Base-by-base conservation (phyloP, 2,888 invertebrate genomes). In the Pemphredon lugubris region DNA sequence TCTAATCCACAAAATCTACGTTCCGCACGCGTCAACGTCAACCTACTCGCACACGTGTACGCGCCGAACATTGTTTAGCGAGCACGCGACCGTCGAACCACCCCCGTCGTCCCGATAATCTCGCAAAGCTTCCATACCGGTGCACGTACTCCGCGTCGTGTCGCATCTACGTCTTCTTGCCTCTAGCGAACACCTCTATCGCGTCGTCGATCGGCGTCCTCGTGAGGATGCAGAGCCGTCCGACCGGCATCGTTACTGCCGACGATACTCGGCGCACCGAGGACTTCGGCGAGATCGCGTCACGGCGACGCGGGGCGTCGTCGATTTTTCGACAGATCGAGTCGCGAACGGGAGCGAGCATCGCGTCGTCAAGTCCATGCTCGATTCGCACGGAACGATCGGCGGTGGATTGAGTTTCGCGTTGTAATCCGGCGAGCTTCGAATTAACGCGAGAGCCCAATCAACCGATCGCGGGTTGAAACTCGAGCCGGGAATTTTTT, bases 131-230 rank as follows among this genome's bases (percentile, higher is more conserved):
- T 42, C 73, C 42, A 21, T 21, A 9, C 21, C 26, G 14, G 9
- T 13, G 14, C 1, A 57, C 77, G 65, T 77, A 74, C 54, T 73
- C 64, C 58, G 61, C 26, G 59, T 60, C 66, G 47, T 54, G 54
- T 26, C 3, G 26, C 26, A 7, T 60, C 59, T 61, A 51, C 26
- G 26, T 26, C 7, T 53, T 54, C 60, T 48, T 30, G 60, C 18
- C 39, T 42, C 37, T 23, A 5, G 32, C 18, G 30, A 65, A 40
- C 59, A n/a, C n/a, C n/a, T n/a, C n/a, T n/a, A n/a, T n/a, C n/a
- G n/a, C 45, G 21, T 45, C 45, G 30, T 40, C 26, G 42, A 61
- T 44, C 55, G 39, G 40, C 23, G 45, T 61, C 48, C 54, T 58
- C 55, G 71, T 39, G 60, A 58, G 58, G 57, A 26, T 54, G 61